A percentile compares a stretch with the other conserved stretches of the same genome.
Evolutionary conservation across 53 echinoderm and acorn worm genomes (phyloP).

Genomic region (Glandiceps talaboti): DNA sequence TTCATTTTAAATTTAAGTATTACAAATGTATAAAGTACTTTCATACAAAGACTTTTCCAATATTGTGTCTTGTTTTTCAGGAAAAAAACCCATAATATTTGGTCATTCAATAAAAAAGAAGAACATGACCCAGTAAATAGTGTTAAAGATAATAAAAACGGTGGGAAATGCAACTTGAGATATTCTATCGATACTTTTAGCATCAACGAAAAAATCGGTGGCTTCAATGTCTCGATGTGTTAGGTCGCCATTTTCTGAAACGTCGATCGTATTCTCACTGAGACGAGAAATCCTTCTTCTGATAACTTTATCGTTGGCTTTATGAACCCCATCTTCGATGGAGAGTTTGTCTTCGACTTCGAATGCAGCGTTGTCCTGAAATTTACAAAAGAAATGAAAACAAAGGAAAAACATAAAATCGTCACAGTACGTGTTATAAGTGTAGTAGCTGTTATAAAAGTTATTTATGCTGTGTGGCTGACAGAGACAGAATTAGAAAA

Average conservation of each 20-base stretch:
- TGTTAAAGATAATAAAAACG: not conserved
- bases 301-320: not conserved
- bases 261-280: not conserved
- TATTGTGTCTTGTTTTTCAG: no score
- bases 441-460: no score
- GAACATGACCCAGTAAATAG: not conserved
- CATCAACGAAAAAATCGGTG: not conserved
- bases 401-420: no score
- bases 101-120: not conserved
- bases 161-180: not conserved
- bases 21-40: no score
- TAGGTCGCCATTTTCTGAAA: not conserved
- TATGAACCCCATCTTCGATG: not conserved
- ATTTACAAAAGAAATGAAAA: no score
- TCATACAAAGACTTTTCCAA: no score
- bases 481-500: no score
- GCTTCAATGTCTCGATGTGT: not conserved
- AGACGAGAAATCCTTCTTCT: not conserved
- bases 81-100: no score
- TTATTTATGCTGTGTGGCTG: no score
- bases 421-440: no score
- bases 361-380: not conserved
- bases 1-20: no score
- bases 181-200: not conserved
- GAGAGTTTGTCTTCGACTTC: not conserved